Evolutionary conservation across 2,888 invertebrate species (phyloP), one percentile per base, ranked within the genome.

Genomic region (Yponomeuta sedellus): DNA sequence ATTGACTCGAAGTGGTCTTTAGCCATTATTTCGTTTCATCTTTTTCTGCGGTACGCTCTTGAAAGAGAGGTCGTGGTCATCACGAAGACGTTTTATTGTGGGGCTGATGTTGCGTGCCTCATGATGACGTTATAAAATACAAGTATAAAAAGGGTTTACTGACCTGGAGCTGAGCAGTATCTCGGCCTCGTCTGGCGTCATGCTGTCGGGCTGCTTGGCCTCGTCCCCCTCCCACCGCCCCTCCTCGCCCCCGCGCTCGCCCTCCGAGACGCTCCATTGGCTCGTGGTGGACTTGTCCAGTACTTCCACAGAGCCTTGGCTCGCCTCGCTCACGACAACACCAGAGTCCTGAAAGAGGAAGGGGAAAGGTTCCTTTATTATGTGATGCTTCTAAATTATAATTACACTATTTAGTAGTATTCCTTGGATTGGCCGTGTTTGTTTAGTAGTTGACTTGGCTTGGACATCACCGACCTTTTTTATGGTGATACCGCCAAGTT

Each of bases 131-230:
- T n/a, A n/a, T n/a, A n/a, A n/a, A n/a, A n/a, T n/a, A n/a, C 44
- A 16, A 52, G 5, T 52, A 52, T 52, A 8, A 8, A 34, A 34
- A 34, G 8, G 5, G 34, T 34, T 34, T 34, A 34, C 91, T 91
- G 84, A 96, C 97, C 96, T 96, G 76, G 95, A 94, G 86, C 97
- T 97, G 76, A 97, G 93, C 79, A 97, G 91, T 88, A 95, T 94
- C 83, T 97, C 96, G 16, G 97, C 97, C 85, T 97, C 97, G 77
- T 96, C 96, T 66, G 96, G 95, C 71, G 97, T 97, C 97, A 79
- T 94, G 80, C 83, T 93, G 86, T 81, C 92, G 72, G 82, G 92
- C 79, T 90, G 90, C 73, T 88, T 88, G 75, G 74, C 74, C n/a
- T 57, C 77, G 75, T 79, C 83, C 66, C 71, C 75, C 69, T 80